These are phyloP conservation scores for Masnerella sp. DNA, from an alignment of 2,888 invertebrate genomes.

Conservation along the genomic window DNA sequence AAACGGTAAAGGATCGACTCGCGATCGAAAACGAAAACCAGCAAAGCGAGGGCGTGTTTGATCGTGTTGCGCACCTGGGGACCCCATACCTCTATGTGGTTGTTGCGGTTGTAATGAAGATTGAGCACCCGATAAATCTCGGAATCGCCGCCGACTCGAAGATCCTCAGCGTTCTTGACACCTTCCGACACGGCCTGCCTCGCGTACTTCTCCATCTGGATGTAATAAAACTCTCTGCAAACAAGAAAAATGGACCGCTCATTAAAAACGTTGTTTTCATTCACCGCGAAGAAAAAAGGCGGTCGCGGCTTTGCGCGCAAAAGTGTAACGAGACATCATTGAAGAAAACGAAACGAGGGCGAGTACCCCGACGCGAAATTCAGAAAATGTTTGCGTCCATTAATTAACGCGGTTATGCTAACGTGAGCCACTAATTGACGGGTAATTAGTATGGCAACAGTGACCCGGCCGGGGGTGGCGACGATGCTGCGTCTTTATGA, in stretches of 20 bases:
- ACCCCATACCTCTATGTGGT: slow-evolving; percentile 93
- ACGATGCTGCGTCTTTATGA: slow-evolving; percentile 32
- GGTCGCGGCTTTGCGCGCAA: slow-evolving; percentile 57
- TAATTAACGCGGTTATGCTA: slow-evolving; percentile 75
- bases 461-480: slow-evolving; percentile 64
- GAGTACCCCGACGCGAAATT: slow-evolving; percentile 47
- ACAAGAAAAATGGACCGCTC: slow-evolving; percentile 25
- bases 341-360: slow-evolving; percentile 63
- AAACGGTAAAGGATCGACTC: too few species aligned
- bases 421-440: slow-evolving; percentile 75
- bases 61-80: slow-evolving; percentile 82
- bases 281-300: too few species aligned
- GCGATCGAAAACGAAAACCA: slow-evolving; percentile 53
- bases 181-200: slow-evolving; percentile 98
- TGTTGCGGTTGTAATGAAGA: slow-evolving; percentile 99
- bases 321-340: slow-evolving; percentile 64
- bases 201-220: slow-evolving; percentile 99
- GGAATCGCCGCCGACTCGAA: slow-evolving; percentile 95
- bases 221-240: slow-evolving; percentile 99
- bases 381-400: slow-evolving; percentile 71
- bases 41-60: slow-evolving; percentile 72
- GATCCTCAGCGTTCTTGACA: slow-evolving; percentile 93
- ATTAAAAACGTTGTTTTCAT: slow-evolving; percentile 24
- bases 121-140: slow-evolving; percentile 99
- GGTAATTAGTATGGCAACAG: slow-evolving; percentile 73